Base-by-base conservation (phyloP, 2,888 invertebrate species). In the Agrotis segetum region DNA sequence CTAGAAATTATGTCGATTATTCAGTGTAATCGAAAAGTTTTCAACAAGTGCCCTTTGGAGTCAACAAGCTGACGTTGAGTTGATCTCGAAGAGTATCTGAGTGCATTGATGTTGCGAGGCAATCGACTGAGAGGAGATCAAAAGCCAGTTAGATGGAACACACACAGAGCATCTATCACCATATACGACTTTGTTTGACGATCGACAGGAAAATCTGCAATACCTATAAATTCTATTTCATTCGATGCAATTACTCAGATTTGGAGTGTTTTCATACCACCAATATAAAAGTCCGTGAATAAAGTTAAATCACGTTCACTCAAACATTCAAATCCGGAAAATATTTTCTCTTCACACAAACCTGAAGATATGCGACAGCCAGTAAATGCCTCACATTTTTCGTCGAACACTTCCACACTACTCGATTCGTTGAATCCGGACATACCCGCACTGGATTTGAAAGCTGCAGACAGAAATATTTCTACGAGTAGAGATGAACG, bases 61-160 rank as follows among this genome's bases (percentile, higher is more conserved):
- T 66, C 76, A 52, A 67, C 56, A 68, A 66, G 75, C 75, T 71
- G 67, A 75, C 76, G 68, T 71, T 46, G 65, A 75, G 67, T 75
- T 79, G 80, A 79, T 75, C 67, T 67, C 61, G 16, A 58, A 70
- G 74, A 66, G 61, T 52, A 67, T 66, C 62, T 52, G 55, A 66
- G 80, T 79, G 79, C 80, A 79, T 24, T 79, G 79, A 79, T 75
- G 75, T 66, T 71, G 59, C 47, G 61, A 60, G 24, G 65, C 68
- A 71, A 68, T 75, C 71, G 63, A 66, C 68, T 75, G 67, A 56
- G 65, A 53, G 50, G 65, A 74, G 80, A 79, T 79, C 65, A 71
- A 79, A 79, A 63, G 49, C 76, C 49, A 71, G 40, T 16, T 49
- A 58, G 64, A 56, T 49, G n/a, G 34, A 64, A 67, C 40, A 17